phyloP scores from a whole-genome alignment of 2,888 invertebrate species.

The Netelia fuscicornis region DNA sequence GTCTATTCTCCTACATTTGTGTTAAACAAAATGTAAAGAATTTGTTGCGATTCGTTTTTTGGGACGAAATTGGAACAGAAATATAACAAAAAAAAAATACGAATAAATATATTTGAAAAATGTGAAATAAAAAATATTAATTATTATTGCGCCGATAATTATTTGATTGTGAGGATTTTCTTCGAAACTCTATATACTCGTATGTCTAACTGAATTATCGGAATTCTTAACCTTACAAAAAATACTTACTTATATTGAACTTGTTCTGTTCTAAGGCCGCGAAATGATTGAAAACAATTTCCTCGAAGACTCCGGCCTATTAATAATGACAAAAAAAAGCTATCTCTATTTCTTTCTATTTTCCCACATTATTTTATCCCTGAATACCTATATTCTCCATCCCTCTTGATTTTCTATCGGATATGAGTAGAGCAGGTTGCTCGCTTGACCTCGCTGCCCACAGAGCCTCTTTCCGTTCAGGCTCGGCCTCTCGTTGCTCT shows the following conservation, averaged over 20 bases:
- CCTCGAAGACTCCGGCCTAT: background rate
- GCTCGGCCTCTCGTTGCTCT: constrained; percentile 60
- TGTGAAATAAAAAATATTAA: background rate
- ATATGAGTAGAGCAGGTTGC: constrained; percentile 46
- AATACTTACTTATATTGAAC: no score
- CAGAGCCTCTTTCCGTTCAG: constrained; percentile 1
- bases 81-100: background rate
- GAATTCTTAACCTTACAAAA: background rate
- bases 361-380: background rate
- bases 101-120: no score
- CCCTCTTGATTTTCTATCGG: constrained; percentile 41
- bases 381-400: constrained; percentile 9
- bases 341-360: constrained; percentile 24
- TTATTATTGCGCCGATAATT: background rate
- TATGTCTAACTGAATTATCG: background rate
- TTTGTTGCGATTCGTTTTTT: no score
- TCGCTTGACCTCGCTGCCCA: constrained; percentile 60
- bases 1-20: constrained; percentile 56
- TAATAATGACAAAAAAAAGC: constrained; percentile 19
- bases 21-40: constrained; percentile 54
- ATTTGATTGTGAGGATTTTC: background rate
- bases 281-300: constrained; percentile 24
- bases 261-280: background rate
- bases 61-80: background rate
- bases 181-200: background rate